These are phyloP conservation scores for Macaca nemestrina DNA, from an alignment of 2,113 vertebrate species.

Conservation along the genomic window DNA sequence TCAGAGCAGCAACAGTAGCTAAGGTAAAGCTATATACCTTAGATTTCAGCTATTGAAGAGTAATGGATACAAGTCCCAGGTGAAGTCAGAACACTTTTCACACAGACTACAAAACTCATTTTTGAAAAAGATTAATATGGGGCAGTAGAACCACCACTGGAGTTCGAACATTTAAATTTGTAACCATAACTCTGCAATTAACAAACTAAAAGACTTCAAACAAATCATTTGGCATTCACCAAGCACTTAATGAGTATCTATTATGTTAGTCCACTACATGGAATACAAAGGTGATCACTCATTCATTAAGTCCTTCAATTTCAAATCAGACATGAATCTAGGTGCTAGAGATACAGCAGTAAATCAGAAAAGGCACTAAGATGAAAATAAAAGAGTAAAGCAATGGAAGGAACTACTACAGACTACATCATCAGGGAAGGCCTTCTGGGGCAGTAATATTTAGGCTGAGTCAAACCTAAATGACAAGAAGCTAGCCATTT, in stretches of 20 bases:
- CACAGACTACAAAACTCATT: background rate
- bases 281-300: background rate
- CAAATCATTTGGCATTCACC: background rate
- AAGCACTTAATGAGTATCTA: slow-evolving; percentile 16
- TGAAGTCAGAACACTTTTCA: slow-evolving; percentile 3
- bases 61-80: background rate
- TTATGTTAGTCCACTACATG: background rate
- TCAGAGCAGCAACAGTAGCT: background rate
- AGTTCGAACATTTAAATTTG: background rate
- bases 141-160: background rate
- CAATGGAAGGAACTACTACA: background rate
- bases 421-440: background rate
- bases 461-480: background rate
- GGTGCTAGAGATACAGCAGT: background rate
- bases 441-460: background rate
- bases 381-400: background rate
- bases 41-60: background rate
- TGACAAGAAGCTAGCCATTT: background rate
- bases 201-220: background rate
- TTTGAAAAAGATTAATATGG: background rate
- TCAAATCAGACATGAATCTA: background rate
- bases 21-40: background rate
- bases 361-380: background rate
- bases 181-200: background rate
- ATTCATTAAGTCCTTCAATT: slow-evolving; percentile 35